A percentile compares a stretch with the other conserved stretches of the same genome.
These are phyloP conservation scores for Pangasius macronema DNA, from an alignment of 2,797 vertebrate genomes.

Conservation along the genomic window DNA sequence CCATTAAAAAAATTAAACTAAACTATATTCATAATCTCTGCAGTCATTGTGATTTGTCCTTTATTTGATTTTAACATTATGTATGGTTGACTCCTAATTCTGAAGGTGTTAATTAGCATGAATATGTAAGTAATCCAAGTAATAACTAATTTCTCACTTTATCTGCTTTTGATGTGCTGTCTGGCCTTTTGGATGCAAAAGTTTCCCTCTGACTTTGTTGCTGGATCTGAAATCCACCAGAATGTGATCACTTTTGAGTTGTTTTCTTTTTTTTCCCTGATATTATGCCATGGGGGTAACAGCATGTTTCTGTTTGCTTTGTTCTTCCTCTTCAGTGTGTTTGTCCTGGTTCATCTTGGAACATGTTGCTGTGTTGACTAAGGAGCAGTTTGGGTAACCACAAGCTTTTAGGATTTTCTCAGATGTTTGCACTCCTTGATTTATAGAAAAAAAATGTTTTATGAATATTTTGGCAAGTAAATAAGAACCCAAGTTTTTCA, in stretches of 20 bases:
- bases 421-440: constrained; percentile 39
- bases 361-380: constrained; percentile 30
- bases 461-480: constrained; percentile 75
- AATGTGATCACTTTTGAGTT: background rate
- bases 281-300: background rate
- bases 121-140: no score
- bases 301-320: constrained; percentile 27
- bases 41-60: background rate
- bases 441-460: constrained; percentile 51
- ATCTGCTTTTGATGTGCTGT: background rate
- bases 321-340: constrained; percentile 5
- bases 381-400: constrained; percentile 28
- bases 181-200: background rate
- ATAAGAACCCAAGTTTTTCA: constrained; percentile 71
- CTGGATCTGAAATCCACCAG: background rate
- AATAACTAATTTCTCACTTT: background rate
- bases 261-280: background rate
- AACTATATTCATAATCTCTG: background rate
- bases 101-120: background rate
- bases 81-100: background rate
- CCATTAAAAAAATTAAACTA: background rate
- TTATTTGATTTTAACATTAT: background rate
- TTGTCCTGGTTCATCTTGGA: constrained; percentile 7
- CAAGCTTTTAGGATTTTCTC: constrained; percentile 41
- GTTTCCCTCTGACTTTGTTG: background rate